phyloP scores from a whole-genome alignment of 1,140 invertebrate genomes.

The Ridgeia piscesae region DNA sequence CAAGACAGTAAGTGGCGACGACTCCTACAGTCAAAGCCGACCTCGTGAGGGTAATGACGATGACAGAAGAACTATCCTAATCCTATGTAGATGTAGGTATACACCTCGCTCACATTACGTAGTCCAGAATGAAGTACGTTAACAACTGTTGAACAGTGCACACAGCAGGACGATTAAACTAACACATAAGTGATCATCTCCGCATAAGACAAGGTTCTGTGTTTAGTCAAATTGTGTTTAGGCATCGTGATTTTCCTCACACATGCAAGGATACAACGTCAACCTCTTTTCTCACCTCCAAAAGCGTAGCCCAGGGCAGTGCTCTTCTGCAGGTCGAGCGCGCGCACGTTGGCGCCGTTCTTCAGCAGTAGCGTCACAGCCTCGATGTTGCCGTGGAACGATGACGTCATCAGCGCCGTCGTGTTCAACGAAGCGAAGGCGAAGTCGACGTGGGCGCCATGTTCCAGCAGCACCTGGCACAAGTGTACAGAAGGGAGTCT shows the following conservation, averaged over 20 bases:
- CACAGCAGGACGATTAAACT: too few species aligned
- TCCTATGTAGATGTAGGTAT: too few species aligned
- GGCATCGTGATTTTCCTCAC: neutral
- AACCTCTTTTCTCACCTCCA: conserved; percentile 22
- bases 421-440: conserved; percentile 25
- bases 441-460: conserved; percentile 24
- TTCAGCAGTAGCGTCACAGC: conserved; percentile 23
- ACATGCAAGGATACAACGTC: neutral
- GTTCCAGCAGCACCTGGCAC: conserved; percentile 22
- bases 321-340: conserved; percentile 27
- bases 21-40: too few species aligned
- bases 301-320: conserved; percentile 29
- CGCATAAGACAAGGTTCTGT: too few species aligned
- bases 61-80: too few species aligned
- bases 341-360: conserved; percentile 26
- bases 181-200: too few species aligned
- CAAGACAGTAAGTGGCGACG: too few species aligned
- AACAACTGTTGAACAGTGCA: too few species aligned
- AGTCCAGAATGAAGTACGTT: too few species aligned
- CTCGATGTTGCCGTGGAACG: conserved; percentile 30
- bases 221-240: too few species aligned
- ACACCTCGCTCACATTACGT: too few species aligned
- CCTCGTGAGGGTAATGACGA: too few species aligned
- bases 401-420: conserved; percentile 31
- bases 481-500: neutral